Conservation (phyloP, 1,140 invertebrate genomes). For the Chrysoperla carnea region DNA sequence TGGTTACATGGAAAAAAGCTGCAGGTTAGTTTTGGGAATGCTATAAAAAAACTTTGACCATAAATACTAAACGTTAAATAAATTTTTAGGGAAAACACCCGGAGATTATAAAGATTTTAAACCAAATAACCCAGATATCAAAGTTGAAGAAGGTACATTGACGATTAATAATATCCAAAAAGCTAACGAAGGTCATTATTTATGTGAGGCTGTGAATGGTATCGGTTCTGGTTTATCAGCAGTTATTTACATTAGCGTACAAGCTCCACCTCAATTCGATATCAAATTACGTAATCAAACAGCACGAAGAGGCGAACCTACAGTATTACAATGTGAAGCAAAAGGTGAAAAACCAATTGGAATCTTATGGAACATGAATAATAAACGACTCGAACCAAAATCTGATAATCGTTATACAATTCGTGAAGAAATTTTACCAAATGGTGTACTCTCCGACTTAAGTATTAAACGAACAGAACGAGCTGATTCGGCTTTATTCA, state of each 20-base stretch:
- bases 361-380: constrained; percentile 91
- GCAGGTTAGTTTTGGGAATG: constrained; percentile 44
- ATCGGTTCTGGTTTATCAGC: constrained; percentile 87
- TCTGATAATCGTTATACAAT: constrained; percentile 79
- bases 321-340: constrained; percentile 87
- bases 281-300: constrained; percentile 83
- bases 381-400: constrained; percentile 75
- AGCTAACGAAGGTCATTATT: constrained; percentile 83
- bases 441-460: constrained; percentile 73
- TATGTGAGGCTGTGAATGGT: constrained; percentile 91
- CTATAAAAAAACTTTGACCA: not conserved
- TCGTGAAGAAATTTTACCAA: constrained; percentile 70
- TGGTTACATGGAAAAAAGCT: constrained; percentile 88
- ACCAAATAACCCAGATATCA: constrained; percentile 71
- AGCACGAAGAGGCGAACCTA: constrained; percentile 73
- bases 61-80: not conserved
- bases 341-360: constrained; percentile 92
- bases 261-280: constrained; percentile 89
- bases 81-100: constrained; percentile 56
- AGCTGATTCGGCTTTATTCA: constrained; percentile 83
- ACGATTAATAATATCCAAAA: constrained; percentile 80
- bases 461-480: constrained; percentile 79
- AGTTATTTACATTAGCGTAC: constrained; percentile 81
- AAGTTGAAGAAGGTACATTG: constrained; percentile 80
- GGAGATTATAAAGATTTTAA: constrained; percentile 86